Evolutionary conservation across 2,113 vertebrate species (phyloP).

Genomic region (Galbula dea): DNA sequence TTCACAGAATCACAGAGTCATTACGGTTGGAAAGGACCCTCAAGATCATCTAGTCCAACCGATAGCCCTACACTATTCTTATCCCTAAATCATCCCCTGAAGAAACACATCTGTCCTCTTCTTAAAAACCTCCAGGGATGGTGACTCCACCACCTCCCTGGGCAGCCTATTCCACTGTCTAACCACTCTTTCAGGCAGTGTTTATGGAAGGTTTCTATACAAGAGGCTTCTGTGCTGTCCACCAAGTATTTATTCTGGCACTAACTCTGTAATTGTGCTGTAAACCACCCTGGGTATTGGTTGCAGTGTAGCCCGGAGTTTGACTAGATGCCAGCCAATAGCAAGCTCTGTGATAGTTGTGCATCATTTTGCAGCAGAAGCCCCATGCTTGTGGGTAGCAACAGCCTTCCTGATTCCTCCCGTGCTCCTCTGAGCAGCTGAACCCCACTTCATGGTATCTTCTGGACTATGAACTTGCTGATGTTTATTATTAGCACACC

Average conservation of each 20-base stretch:
- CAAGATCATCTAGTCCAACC: too few relatives aligned
- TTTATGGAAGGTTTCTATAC: not conserved
- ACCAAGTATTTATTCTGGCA: not conserved
- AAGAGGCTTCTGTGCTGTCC: not conserved
- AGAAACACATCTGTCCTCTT: too few relatives aligned
- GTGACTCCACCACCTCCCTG: too few relatives aligned
- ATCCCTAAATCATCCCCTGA: too few relatives aligned
- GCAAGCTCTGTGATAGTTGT: not conserved
- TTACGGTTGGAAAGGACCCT: too few relatives aligned
- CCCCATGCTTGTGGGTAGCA: not conserved
- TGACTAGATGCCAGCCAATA: not conserved
- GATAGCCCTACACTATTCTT: too few relatives aligned
- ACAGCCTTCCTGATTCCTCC: not conserved
- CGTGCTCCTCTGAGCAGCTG: not conserved
- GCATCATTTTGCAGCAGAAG: not conserved
- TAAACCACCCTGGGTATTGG: constrained; percentile 1
- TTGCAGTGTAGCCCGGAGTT: not conserved
- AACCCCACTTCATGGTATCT: not conserved
- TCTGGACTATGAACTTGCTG: not conserved
- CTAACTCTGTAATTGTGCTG: not conserved
- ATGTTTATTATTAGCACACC: not conserved
- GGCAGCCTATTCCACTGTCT: too few relatives aligned
- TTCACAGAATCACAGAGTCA: too few relatives aligned
- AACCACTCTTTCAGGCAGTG: too few relatives aligned
- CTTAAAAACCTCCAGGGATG: too few relatives aligned